phyloP scores from a whole-genome alignment of 2,113 vertebrate species.

The Lipophrys pholis region DNA sequence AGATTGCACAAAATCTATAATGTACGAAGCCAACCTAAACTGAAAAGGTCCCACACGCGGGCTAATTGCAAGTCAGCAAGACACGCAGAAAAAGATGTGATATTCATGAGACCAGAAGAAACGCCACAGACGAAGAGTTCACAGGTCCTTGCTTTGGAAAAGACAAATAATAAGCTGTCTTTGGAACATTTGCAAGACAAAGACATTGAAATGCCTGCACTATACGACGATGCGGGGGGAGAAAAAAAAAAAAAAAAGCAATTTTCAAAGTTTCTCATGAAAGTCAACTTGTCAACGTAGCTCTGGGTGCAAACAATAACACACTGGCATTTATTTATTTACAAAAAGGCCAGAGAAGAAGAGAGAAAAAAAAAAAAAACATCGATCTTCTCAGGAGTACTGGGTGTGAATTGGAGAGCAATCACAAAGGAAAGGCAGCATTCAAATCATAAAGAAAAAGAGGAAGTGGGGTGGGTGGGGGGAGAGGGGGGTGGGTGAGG shows the following conservation, averaged over 20 bases:
- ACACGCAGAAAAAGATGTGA: neutral
- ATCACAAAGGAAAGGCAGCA: slow-evolving; percentile 64
- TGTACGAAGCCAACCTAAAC: no score
- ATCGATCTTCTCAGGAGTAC: slow-evolving; percentile 57
- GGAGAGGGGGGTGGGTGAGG: no score
- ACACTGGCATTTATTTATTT: slow-evolving; percentile 65
- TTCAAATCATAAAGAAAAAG: slow-evolving; percentile 51
- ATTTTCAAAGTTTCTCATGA: slow-evolving; percentile 62
- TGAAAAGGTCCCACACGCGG: neutral
- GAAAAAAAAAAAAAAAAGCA: slow-evolving; percentile 29
- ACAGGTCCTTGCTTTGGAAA: neutral
- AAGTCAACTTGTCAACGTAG: slow-evolving; percentile 59
- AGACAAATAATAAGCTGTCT: slow-evolving; percentile 15
- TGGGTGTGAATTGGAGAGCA: slow-evolving; percentile 56
- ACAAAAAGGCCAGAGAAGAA: slow-evolving; percentile 60
- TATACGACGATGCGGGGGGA: neutral
- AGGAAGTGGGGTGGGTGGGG: slow-evolving; percentile 33
- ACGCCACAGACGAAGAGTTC: neutral
- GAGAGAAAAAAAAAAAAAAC: slow-evolving; percentile 40
- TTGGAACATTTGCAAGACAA: slow-evolving; percentile 32
- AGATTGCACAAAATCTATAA: no score
- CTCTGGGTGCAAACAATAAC: slow-evolving; percentile 56
- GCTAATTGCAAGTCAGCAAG: neutral
- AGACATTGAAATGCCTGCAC: slow-evolving; percentile 23
- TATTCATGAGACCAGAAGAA: neutral